These are phyloP conservation scores for Neocrepidodera transversa DNA, from an alignment of 2,888 invertebrate genomes.

Conservation along the genomic window DNA sequence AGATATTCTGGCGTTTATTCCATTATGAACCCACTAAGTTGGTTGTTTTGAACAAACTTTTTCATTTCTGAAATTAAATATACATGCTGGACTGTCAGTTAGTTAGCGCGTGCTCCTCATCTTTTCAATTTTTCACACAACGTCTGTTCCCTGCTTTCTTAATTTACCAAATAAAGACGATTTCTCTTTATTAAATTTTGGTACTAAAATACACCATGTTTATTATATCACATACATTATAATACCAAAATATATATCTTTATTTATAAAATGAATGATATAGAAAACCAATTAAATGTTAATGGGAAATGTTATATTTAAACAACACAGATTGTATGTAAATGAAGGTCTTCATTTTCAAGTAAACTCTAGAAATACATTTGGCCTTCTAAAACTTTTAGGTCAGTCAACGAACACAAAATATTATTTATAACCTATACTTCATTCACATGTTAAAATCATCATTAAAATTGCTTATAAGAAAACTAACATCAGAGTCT, in stretches of 20 bases:
- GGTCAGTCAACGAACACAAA: slow-evolving; percentile 2
- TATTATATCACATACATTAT: too few relatives aligned
- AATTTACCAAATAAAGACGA: neutral
- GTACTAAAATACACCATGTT: too few relatives aligned
- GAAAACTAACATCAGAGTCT: too few relatives aligned
- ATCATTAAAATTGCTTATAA: too few relatives aligned
- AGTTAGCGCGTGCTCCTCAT: neutral
- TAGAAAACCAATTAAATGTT: neutral
- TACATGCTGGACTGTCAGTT: neutral
- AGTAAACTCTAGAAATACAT: neutral
- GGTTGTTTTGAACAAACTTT: neutral
- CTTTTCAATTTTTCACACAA: neutral
- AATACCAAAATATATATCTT: too few relatives aligned
- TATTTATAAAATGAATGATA: too few relatives aligned
- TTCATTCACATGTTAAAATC: too few relatives aligned
- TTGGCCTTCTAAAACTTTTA: neutral
- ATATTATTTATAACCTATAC: too few relatives aligned
- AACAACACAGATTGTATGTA: slow-evolving; percentile 2
- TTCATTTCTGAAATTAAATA: neutral
- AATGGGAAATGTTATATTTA: slow-evolving; percentile 1
- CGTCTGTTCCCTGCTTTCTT: neutral
- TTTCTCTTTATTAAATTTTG: too few relatives aligned
- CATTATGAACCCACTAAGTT: slow-evolving; percentile 3
- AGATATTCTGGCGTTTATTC: neutral
- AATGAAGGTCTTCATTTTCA: slow-evolving; percentile 4